A percentile compares a stretch with the other conserved stretches of the same genome.
Evolutionary conservation across 1,140 invertebrate species (phyloP).

Genomic region (Nasonia vitripennis): DNA sequence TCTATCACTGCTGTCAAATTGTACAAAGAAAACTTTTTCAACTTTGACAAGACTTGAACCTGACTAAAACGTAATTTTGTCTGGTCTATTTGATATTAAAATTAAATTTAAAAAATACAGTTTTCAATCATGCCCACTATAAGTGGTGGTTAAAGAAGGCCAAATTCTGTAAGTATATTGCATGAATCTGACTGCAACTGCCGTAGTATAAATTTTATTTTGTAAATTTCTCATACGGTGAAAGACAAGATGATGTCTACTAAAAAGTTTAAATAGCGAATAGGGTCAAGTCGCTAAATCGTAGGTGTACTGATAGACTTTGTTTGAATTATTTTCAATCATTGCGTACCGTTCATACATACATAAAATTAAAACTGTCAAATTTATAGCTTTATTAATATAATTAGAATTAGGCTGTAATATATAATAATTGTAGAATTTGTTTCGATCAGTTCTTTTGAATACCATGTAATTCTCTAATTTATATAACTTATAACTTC

Average conservation of each 20-base stretch:
- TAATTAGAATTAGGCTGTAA: neutral
- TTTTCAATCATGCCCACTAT: conserved; percentile 11
- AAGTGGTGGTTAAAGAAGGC: conserved; percentile 59
- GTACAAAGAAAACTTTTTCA: conserved; percentile 48
- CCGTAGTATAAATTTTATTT: conserved; percentile 60
- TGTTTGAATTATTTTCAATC: conserved; percentile 58
- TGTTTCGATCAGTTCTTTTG: neutral
- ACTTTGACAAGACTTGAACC: conserved; percentile 45
- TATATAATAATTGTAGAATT: neutral
- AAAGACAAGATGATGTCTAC: conserved; percentile 25
- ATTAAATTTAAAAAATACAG: conserved; percentile 2
- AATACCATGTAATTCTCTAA: neutral
- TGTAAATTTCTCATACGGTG: conserved; percentile 18
- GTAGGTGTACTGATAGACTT: conserved; percentile 63
- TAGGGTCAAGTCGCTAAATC: conserved; percentile 37
- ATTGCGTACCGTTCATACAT: neutral
- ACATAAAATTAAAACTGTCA: neutral
- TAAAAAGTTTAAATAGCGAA: conserved; percentile 20
- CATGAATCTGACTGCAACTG: conserved; percentile 64
- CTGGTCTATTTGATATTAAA: conserved; percentile 34
- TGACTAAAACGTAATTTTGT: conserved; percentile 29
- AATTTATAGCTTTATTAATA: conserved; percentile 7
- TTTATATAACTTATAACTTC: neutral
- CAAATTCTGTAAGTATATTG: conserved; percentile 56
- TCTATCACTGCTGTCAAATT: conserved; percentile 7